Evolutionary conservation across 1,140 invertebrate genomes (phyloP).

Genomic region (Bombus waltoni): DNA sequence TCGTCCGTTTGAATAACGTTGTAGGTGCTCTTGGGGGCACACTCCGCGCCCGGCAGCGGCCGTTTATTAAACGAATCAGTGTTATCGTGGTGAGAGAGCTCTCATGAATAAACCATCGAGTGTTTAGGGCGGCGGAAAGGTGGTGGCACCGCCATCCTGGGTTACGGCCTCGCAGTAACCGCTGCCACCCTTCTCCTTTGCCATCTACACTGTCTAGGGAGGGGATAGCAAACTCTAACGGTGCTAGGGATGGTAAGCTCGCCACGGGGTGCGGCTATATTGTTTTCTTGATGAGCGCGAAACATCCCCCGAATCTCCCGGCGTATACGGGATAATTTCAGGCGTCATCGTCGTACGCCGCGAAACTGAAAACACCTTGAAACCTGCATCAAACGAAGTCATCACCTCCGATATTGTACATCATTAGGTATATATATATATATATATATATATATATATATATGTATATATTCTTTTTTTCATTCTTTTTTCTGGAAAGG

Average conservation of each 20-base stretch:
- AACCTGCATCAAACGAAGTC: neutral
- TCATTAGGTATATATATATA: neutral
- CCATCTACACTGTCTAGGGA: neutral
- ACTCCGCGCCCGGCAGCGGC: conserved; percentile 58
- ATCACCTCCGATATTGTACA: neutral
- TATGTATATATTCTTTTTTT: neutral
- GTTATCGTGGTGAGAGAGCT: conserved; percentile 79
- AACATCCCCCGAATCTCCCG: conserved; percentile 69
- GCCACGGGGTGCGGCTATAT: conserved; percentile 79
- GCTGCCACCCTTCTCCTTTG: conserved; percentile 54
- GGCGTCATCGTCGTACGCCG: conserved; percentile 30
- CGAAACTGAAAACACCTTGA: conserved; percentile 17
- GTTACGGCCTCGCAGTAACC: conserved; percentile 67
- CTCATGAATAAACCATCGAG: conserved; percentile 82
- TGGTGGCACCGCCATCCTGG: conserved; percentile 57
- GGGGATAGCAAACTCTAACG: conserved; percentile 60
- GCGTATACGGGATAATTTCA: conserved; percentile 66
- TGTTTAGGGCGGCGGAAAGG: conserved; percentile 74
- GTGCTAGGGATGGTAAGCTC: conserved; percentile 69
- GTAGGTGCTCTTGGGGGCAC: conserved; percentile 62
- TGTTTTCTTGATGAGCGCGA: conserved; percentile 81
- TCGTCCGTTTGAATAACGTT: conserved; percentile 79
- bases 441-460: neutral
- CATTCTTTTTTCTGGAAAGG: neutral
- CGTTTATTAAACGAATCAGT: conserved; percentile 82